phyloP scores from a whole-genome alignment of 2,113 vertebrate genomes.

The Varanus salvator region DNA sequence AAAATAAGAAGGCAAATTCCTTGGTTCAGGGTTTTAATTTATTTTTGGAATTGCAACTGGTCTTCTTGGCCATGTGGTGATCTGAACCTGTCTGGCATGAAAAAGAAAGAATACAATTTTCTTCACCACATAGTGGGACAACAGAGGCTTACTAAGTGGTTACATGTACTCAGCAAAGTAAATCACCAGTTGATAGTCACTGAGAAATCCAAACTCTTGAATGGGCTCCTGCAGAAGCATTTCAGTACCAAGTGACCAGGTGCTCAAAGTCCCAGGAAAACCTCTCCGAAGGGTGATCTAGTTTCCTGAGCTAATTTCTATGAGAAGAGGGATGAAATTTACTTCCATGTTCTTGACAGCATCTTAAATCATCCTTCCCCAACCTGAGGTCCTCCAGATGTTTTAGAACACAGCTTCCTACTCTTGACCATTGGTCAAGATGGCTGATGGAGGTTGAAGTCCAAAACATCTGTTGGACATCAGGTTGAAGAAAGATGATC shows the following conservation, averaged over 20 bases:
- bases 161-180: neutral
- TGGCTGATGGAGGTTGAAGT: too few species aligned
- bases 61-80: neutral
- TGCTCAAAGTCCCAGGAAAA: neutral
- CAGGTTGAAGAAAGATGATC: too few species aligned
- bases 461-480: too few species aligned
- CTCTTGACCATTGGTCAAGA: too few species aligned
- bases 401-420: too few species aligned
- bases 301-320: neutral
- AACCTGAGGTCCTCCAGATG: too few species aligned
- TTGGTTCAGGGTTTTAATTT: neutral
- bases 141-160: neutral
- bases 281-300: neutral
- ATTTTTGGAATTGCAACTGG: neutral
- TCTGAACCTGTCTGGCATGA: neutral
- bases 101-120: neutral
- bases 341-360: neutral
- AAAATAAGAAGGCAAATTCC: neutral
- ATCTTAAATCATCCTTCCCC: neutral
- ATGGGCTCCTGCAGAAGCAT: neutral
- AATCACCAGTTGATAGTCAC: neutral
- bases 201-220: neutral
- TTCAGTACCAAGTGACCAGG: rapidly evolving
- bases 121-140: neutral
- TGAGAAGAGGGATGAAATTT: constrained; percentile 26